These are phyloP conservation scores for Pristionchus japonicus DNA, from an alignment of 2,888 invertebrate species.

Conservation along the genomic window DNA sequence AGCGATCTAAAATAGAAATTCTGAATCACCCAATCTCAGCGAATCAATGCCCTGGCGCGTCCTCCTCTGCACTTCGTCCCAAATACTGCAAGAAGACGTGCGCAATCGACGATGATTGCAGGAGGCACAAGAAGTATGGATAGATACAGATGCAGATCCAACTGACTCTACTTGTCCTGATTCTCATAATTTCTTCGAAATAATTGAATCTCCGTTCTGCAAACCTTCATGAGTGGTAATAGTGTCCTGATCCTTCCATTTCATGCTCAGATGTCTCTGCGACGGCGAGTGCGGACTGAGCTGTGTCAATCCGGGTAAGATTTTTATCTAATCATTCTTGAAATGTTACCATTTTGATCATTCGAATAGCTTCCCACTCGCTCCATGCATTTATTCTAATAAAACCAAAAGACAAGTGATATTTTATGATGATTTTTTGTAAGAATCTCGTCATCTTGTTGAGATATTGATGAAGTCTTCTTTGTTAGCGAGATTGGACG, in stretches of 20 bases:
- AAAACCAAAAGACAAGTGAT: too few relatives aligned
- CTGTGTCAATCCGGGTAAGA: constrained; percentile 92
- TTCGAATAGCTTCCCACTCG: too few relatives aligned
- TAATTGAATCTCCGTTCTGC: not conserved
- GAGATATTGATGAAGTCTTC: too few relatives aligned
- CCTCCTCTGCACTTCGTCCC: constrained; percentile 48
- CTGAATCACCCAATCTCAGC: too few relatives aligned
- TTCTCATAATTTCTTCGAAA: not conserved
- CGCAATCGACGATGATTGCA: constrained; percentile 93
- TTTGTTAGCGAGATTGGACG: not conserved
- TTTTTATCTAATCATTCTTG: not conserved
- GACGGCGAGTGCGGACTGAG: constrained; percentile 96
- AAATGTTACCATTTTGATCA: not conserved
- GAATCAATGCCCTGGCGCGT: constrained; percentile 2
- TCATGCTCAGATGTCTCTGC: constrained; percentile 86
- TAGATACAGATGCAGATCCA: not conserved
- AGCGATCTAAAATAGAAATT: too few relatives aligned
- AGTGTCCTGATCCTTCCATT: not conserved
- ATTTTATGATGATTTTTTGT: too few relatives aligned
- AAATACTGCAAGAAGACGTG: constrained; percentile 78
- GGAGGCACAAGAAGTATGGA: constrained; percentile 75
- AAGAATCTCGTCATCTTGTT: too few relatives aligned
- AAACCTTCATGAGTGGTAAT: not conserved
- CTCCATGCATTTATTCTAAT: not conserved
- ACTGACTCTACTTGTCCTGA: too few relatives aligned